Evolutionary conservation across 2,113 vertebrate species (phyloP).

Genomic region (Taurulus bubalis): DNA sequence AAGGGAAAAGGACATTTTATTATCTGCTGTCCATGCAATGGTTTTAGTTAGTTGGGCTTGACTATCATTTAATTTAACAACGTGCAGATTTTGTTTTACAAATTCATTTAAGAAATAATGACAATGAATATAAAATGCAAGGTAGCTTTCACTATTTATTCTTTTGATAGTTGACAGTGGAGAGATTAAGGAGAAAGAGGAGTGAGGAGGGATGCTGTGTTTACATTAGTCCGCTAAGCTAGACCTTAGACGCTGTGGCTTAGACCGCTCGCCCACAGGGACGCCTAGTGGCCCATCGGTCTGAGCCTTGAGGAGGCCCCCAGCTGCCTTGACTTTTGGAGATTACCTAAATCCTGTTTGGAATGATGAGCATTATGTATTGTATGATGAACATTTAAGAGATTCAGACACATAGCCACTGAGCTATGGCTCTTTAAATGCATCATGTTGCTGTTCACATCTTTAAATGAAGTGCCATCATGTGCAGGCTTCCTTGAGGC

Average conservation of each 20-base stretch:
- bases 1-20: not conserved
- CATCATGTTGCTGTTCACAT: not conserved
- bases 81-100: not conserved
- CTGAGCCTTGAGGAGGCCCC: not conserved
- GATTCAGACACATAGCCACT: not conserved
- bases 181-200: not conserved
- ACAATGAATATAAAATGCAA: not conserved
- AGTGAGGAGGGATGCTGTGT: not conserved
- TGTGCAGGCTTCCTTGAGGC: not conserved
- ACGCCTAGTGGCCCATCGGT: conserved; percentile 6
- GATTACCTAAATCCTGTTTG: conserved; percentile 25
- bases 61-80: not conserved
- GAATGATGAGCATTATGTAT: not conserved
- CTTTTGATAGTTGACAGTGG: not conserved
- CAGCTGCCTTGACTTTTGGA: conserved; percentile 16
- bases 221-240: conserved; percentile 12
- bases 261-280: conserved; percentile 14
- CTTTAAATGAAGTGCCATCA: not conserved
- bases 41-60: not conserved
- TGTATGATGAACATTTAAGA: conserved; percentile 6
- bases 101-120: not conserved
- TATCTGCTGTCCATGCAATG: not conserved
- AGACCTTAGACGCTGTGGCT: conserved; percentile 10
- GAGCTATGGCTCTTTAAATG: not conserved
- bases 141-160: not conserved